Evolutionary conservation across 2,113 vertebrate genomes (phyloP).

Genomic region (Tiliqua scincoides): DNA sequence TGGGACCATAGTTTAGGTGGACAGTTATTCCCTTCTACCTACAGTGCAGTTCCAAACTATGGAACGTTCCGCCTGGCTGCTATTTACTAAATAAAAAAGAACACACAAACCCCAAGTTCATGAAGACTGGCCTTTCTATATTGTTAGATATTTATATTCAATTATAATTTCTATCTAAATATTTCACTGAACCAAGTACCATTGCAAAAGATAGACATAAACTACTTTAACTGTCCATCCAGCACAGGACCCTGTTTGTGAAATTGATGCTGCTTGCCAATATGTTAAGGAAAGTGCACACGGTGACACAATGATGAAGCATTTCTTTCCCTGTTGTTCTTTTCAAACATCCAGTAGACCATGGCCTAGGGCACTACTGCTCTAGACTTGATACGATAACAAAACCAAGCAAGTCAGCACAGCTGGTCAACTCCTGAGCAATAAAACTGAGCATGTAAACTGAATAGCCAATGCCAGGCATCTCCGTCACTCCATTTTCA

Average conservation of each 20-base stretch:
- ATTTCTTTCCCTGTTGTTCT: background rate
- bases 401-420: constrained; percentile 4
- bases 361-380: constrained; percentile 7
- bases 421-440: constrained; percentile 9
- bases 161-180: background rate
- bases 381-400: constrained; percentile 5
- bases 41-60: too few species aligned
- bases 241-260: background rate
- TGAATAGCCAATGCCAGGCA: background rate
- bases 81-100: too few species aligned
- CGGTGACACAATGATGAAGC: background rate
- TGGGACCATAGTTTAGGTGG: too few species aligned
- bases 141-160: background rate
- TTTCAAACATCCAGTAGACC: background rate
- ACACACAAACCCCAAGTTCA: too few species aligned
- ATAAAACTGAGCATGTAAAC: background rate
- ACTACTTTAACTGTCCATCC: background rate
- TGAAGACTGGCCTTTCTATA: background rate
- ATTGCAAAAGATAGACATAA: background rate
- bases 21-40: too few species aligned
- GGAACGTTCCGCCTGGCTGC: too few species aligned
- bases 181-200: background rate
- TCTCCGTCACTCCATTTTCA: background rate
- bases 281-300: background rate
- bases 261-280: background rate